Base-by-base conservation (phyloP, 2,888 invertebrate genomes). In the Parnassius mnemosyne region DNA sequence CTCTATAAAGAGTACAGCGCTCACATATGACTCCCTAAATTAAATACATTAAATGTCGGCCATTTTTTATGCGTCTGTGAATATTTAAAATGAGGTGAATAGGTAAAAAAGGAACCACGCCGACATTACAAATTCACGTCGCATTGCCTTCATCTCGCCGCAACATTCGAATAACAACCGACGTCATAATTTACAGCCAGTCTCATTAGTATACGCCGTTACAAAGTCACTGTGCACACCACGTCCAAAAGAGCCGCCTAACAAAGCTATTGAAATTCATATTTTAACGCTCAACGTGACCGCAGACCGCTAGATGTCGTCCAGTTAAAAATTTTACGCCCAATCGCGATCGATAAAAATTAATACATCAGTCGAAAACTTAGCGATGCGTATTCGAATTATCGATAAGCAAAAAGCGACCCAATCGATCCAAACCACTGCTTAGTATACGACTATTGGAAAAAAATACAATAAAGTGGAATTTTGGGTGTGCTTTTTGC, bases 311-410 rank as follows among this genome's bases (percentile, higher is more conserved):
- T 83, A 83, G 79, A 81, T 79, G 77, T 76, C 77, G 74, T 79
- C 77, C 74, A 44, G 66, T 80, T 77, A 87, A 83, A 78, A 85
- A 91, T 91, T 91, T 90, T 83, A 87, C 88, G 87, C 87, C 83
- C 87, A 85, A 89, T 91, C 89, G 80, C 74, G 69, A 79, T 74
- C 71, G 77, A 88, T 89, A 84, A 85, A 85, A 87, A 89, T 90
- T 89, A 88, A 89, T 83, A 88, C 83, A 83, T 90, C 87, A 87
- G 77, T 72, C 71, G 69, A 59, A 68, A 69, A 70, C 72, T 70
- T 70, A 66, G 66, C 57, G 64, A 66, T 70, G 60, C 61, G 65
- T 58, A 67, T 60, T 65, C 53, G 63, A 65, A 64, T 65, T 73
- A 70, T 72, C 75, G 74, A 74, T 75, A 71, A 75, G 73, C 77